These are phyloP conservation scores for Uromys caudimaculatus DNA, from an alignment of 2,797 vertebrate species.

Conservation along the genomic window DNA sequence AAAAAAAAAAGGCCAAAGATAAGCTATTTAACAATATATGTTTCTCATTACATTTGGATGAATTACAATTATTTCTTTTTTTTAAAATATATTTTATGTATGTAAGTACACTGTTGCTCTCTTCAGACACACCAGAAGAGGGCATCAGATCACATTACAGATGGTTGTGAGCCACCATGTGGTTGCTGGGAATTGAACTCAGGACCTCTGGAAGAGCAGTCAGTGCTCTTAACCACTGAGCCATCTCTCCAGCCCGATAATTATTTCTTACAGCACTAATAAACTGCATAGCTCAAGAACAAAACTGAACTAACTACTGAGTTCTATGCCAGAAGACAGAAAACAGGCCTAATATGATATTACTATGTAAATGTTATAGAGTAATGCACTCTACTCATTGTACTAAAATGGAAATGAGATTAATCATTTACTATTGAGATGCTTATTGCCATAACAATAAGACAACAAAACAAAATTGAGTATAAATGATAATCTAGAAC, in stretches of 20 bases:
- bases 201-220: no score
- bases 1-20: constrained; percentile 19
- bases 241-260: no score
- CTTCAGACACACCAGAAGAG: no score
- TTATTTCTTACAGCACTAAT: not conserved
- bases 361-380: constrained; percentile 28
- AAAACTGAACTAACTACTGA: constrained; percentile 50
- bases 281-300: constrained; percentile 13
- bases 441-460: constrained; percentile 8
- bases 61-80: constrained; percentile 62
- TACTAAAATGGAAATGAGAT: constrained; percentile 33
- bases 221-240: no score
- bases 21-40: constrained; percentile 33
- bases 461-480: constrained; percentile 59
- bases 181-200: no score
- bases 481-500: constrained; percentile 52
- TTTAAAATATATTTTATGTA: no score
- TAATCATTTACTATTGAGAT: not conserved
- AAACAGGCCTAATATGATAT: constrained; percentile 49
- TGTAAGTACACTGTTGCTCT: no score
- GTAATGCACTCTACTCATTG: not conserved
- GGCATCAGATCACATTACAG: no score
- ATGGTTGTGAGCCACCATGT: no score
- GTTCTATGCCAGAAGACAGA: not conserved
- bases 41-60: not conserved